Conservation (phyloP, 2,888 invertebrate species). For the Trichacis sp. region DNA sequence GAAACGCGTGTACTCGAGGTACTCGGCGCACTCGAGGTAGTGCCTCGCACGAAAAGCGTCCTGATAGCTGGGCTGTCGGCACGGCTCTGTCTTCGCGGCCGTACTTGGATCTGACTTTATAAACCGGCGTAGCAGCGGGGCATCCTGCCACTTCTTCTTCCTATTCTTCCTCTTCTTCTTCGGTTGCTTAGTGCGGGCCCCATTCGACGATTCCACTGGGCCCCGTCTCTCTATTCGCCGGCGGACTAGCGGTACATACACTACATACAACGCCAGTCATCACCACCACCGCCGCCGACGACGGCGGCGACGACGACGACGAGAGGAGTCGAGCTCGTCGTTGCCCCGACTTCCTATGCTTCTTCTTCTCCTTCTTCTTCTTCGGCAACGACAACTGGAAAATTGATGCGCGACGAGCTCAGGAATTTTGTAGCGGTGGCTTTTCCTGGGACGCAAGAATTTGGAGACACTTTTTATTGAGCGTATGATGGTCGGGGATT, state of each 20-base stretch:
- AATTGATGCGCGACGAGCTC: not conserved
- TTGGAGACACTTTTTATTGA: not conserved
- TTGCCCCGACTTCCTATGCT: too few relatives aligned
- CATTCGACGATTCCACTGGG: too few relatives aligned
- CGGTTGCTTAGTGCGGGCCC: too few relatives aligned
- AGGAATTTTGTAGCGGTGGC: not conserved
- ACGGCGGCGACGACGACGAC: too few relatives aligned
- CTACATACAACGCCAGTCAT: conserved; percentile 1
- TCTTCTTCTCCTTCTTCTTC: conserved; percentile 2
- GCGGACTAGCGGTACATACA: conserved; percentile 60
- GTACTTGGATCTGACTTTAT: conserved; percentile 66
- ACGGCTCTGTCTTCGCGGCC: conserved; percentile 67
- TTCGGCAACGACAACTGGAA: conserved; percentile 3
- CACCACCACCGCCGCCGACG: not conserved
- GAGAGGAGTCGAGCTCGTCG: too few relatives aligned
- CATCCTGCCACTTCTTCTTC: conserved; percentile 42
- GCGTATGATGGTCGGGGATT: too few relatives aligned
- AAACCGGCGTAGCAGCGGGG: conserved; percentile 59
- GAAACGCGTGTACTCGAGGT: conserved; percentile 54
- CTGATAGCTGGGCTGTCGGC: conserved; percentile 66
- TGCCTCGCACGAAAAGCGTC: conserved; percentile 50
- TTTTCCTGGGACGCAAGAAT: not conserved
- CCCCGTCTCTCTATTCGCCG: conserved; percentile 50
- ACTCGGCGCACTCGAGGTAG: too few relatives aligned
- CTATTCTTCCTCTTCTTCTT: too few relatives aligned